A percentile compares a stretch with the other conserved stretches of the same genome.
Evolutionary conservation across 2,888 invertebrate species (phyloP).

Genomic region (Agrotis exclamationis): DNA sequence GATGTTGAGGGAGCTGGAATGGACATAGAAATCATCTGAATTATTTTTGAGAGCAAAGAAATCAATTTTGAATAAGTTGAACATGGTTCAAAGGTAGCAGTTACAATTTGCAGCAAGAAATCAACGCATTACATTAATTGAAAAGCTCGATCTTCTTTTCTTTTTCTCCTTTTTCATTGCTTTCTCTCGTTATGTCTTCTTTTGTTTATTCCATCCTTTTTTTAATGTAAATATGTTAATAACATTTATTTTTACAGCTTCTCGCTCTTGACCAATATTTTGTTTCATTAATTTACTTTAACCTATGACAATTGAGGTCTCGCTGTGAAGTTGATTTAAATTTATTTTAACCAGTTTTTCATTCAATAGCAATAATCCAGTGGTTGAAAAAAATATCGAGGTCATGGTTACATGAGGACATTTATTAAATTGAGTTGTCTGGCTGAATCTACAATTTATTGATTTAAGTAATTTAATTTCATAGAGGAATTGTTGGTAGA

Average conservation of each 20-base stretch:
- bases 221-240: no score
- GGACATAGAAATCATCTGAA: not conserved
- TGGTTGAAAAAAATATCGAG: not conserved
- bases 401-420: not conserved
- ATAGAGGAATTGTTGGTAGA: not conserved
- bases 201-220: not conserved
- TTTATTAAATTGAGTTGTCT: slow-evolving; percentile 12
- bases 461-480: slow-evolving; percentile 3
- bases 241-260: no score
- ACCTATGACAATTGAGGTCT: slow-evolving; percentile 23
- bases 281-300: slow-evolving; percentile 23
- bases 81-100: not conserved
- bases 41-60: not conserved
- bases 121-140: not conserved
- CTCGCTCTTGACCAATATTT: not conserved
- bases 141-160: not conserved
- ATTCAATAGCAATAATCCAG: not conserved
- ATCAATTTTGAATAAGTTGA: not conserved
- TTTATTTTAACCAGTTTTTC: slow-evolving; percentile 34
- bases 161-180: no score
- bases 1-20: not conserved
- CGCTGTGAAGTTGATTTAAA: slow-evolving; percentile 18
- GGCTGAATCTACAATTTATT: slow-evolving; percentile 1
- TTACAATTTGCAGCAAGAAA: not conserved
- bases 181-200: not conserved